A percentile compares a stretch with the other conserved stretches of the same genome.
Evolutionary conservation across 2,888 invertebrate species (phyloP).

Genomic region (Brassicogethes aeneus): DNA sequence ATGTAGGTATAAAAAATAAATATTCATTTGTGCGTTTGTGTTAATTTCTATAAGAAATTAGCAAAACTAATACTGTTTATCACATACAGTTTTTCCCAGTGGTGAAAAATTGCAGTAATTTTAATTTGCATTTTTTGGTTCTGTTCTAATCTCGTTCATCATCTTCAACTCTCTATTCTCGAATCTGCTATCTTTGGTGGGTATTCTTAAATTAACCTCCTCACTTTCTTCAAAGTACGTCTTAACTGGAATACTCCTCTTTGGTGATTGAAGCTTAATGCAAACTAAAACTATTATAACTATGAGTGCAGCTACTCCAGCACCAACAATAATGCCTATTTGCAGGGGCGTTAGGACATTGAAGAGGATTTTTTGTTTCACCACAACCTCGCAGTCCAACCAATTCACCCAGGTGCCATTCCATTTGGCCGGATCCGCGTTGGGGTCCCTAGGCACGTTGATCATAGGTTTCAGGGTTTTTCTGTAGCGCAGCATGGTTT

Average conservation of each 20-base stretch:
- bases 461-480: slow-evolving; percentile 38
- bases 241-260: slow-evolving; percentile 7
- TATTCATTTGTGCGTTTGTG: not conserved
- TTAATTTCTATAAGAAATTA: slow-evolving; percentile 14
- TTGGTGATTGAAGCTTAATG: slow-evolving; percentile 12
- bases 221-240: slow-evolving; percentile 15
- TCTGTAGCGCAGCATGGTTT: slow-evolving; percentile 38
- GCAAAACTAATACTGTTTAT: slow-evolving; percentile 7
- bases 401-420: slow-evolving; percentile 51
- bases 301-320: slow-evolving; percentile 28
- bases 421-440: slow-evolving; percentile 46
- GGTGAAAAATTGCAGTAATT: slow-evolving; percentile 3
- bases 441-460: slow-evolving; percentile 40
- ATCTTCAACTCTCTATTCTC: slow-evolving; percentile 25
- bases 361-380: slow-evolving; percentile 21
- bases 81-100: slow-evolving; percentile 3
- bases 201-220: slow-evolving; percentile 18
- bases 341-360: slow-evolving; percentile 29
- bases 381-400: slow-evolving; percentile 46
- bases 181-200: slow-evolving; percentile 20
- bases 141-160: slow-evolving; percentile 22
- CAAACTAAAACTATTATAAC: slow-evolving; percentile 25
- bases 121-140: too few species aligned
- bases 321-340: slow-evolving; percentile 29
- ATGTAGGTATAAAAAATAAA: too few species aligned